phyloP scores from a whole-genome alignment of 1,140 invertebrate species.

The Drosophila nikananu region DNA sequence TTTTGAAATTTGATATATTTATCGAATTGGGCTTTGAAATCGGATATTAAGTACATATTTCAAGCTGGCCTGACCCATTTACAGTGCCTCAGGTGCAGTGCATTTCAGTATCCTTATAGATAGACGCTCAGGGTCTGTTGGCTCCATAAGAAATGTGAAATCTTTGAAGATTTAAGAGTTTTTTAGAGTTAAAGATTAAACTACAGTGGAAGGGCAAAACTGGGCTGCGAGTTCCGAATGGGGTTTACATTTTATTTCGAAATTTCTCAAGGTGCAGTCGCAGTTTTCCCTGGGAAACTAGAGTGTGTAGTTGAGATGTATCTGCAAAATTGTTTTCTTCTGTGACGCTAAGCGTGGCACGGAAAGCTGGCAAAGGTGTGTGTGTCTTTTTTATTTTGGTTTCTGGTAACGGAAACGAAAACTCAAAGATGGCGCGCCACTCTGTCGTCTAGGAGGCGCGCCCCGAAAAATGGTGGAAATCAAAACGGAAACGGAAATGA shows the following conservation, averaged over 20 bases:
- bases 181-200: constrained; percentile 48
- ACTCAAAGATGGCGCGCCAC: constrained; percentile 28
- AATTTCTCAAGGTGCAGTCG: constrained; percentile 33
- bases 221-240: constrained; percentile 32
- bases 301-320: constrained; percentile 28
- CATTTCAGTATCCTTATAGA: constrained; percentile 51
- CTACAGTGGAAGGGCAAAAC: constrained; percentile 44
- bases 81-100: constrained; percentile 50
- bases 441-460: constrained; percentile 3
- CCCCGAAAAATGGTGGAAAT: constrained; percentile 19
- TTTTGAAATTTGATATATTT: neutral
- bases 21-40: neutral
- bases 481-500: constrained; percentile 46
- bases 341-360: constrained; percentile 72
- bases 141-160: constrained; percentile 55
- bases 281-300: constrained; percentile 39
- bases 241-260: neutral
- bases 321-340: constrained; percentile 53
- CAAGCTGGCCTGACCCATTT: constrained; percentile 24
- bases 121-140: constrained; percentile 41
- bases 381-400: constrained; percentile 10
- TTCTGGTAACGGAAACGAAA: constrained; percentile 36
- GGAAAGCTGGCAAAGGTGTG: constrained; percentile 60
- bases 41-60: constrained; percentile 13
- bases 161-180: constrained; percentile 27